Conservation (phyloP, 1,140 invertebrate species). For the Lineus longissimus region DNA sequence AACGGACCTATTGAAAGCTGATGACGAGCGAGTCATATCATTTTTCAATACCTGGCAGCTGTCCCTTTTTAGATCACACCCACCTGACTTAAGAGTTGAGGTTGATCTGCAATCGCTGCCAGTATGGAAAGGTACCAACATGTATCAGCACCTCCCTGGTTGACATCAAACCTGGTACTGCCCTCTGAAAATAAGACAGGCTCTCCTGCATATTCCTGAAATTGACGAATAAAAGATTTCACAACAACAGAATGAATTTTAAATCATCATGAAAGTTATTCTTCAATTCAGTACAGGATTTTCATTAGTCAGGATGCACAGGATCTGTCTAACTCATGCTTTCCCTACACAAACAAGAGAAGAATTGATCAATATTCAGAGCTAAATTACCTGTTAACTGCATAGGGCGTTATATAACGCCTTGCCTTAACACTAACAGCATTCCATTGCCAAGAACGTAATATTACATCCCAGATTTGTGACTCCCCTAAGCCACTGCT, state of each 20-base stretch:
- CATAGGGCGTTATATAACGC: too few relatives aligned
- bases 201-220: constrained; percentile 33
- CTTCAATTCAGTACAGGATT: background rate
- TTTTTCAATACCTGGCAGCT: too few relatives aligned
- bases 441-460: too few relatives aligned
- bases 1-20: too few relatives aligned
- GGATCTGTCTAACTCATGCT: background rate
- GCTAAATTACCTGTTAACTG: too few relatives aligned
- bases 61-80: too few relatives aligned
- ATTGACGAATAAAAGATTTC: background rate
- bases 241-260: background rate
- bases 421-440: too few relatives aligned
- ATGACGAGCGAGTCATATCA: too few relatives aligned
- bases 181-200: constrained; percentile 40
- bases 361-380: background rate
- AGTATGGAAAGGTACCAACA: constrained; percentile 47
- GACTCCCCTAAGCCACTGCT: too few relatives aligned
- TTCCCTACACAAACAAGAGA: background rate
- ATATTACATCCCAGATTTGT: too few relatives aligned
- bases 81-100: constrained; percentile 29
- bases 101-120: constrained; percentile 31
- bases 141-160: constrained; percentile 42
- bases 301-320: background rate
- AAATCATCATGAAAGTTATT: background rate
- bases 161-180: constrained; percentile 41